Evolutionary conservation across 2,113 vertebrate species (phyloP).

Genomic region (Pycnonotus jocosus): DNA sequence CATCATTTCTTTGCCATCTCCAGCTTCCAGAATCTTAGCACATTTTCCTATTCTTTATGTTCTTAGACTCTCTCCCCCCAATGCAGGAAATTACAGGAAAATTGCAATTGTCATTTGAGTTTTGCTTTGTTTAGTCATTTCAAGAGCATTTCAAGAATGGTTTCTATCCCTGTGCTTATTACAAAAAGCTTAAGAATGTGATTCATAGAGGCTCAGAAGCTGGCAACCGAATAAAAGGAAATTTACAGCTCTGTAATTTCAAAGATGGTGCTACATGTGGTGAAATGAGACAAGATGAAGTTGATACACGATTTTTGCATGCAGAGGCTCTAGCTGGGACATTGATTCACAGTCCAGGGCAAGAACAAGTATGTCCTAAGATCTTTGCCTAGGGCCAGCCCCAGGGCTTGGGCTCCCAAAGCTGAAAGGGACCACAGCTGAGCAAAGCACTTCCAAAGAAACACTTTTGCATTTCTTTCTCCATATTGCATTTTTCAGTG

Average conservation of each 20-base stretch:
- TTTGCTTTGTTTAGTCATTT: not conserved
- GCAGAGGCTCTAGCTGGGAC: not conserved
- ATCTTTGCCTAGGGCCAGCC: not conserved
- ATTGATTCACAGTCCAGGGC: not conserved
- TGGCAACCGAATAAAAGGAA: not conserved
- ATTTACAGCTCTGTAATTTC: not conserved
- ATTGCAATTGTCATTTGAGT: not conserved
- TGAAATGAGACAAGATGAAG: not conserved
- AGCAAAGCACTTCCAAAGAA: not conserved
- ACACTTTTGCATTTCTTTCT: not conserved
- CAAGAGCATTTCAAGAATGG: not conserved
- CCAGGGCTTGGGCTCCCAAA: not conserved
- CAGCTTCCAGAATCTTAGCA: not conserved
- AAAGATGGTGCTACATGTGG: not conserved
- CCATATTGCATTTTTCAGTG: not conserved
- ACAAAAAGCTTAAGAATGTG: not conserved
- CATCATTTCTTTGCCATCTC: not conserved
- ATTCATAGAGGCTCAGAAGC: not conserved
- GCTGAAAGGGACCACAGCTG: not conserved
- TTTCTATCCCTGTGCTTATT: not conserved
- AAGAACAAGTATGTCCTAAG: not conserved
- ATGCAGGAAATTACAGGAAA: not conserved
- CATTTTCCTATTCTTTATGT: not conserved
- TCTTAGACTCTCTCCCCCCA: not conserved
- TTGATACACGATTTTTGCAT: not conserved